Evolutionary conservation across 2,888 invertebrate genomes (phyloP), one percentile per base, ranked within the genome.

Genomic region (Hedya salicella): DNA sequence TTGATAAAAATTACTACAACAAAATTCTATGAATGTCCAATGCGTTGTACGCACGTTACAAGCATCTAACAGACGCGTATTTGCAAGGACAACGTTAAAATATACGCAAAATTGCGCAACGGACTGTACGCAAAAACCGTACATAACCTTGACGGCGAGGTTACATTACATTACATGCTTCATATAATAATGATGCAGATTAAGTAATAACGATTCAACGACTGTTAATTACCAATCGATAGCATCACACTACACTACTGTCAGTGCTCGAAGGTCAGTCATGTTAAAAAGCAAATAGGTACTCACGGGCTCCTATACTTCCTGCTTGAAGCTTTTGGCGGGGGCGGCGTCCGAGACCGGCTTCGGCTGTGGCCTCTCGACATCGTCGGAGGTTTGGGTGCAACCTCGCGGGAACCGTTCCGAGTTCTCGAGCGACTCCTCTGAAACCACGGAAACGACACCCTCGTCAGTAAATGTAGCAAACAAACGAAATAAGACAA

Each of bases 271-370:
- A 66, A 49, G 61, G 54, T 66, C 57, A 65, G 25, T 52, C 9
- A 46, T 59, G 57, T 53, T 53, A 46, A 11, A 63, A 57, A 53
- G 56, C 56, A 44, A 59, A 54, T 36, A 64, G 42, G 63, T 70
- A 88, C 91, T 88, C 78, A 92, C 93, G 91, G 91, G 86, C 89
- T 91, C 71, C 91, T 87, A 74, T 92, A 93, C 81, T 92, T 93
- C 74, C 91, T 86, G 78, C 80, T 85, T 5, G 89, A 75, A 32
- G 88, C 75, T 87, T 92, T 91, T 78, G 91, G 92, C 85, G 91
- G 91, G 78, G 92, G 91, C 79, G 91, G 91, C 80, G 92, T 91
- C 75, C 91, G 80, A 44, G 92, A 92, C 88, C 92, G 92, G 90
- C 91, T 92, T 76, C 92, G 81, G 78, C 89, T 92, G 71, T 90